Evolutionary conservation across 64 coral and sea anemone species (phyloP).

Genomic region (Pachyseris speciosa): DNA sequence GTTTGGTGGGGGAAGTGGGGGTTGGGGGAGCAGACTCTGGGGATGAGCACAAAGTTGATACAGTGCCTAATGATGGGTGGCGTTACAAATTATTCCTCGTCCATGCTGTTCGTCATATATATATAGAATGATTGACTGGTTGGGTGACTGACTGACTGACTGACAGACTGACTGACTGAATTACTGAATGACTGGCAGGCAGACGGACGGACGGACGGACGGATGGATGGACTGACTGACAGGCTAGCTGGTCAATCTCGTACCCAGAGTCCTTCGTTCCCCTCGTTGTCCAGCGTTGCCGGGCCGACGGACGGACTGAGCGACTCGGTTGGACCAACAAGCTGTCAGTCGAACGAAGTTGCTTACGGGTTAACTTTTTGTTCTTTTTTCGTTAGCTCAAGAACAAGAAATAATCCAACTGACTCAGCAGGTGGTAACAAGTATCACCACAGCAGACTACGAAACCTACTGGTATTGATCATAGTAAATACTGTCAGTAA

Average conservation of each 20-base stretch:
- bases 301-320: too few relatives aligned
- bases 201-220: neutral
- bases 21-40: slow-evolving; percentile 84
- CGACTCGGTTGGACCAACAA: too few relatives aligned
- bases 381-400: slow-evolving; percentile 42
- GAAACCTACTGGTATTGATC: slow-evolving; percentile 90
- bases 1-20: too few relatives aligned
- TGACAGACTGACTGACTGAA: too few relatives aligned
- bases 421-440: slow-evolving; percentile 95
- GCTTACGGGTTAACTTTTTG: neutral
- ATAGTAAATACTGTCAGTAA: neutral
- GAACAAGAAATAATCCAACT: slow-evolving; percentile 95
- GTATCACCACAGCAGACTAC: slow-evolving; percentile 93
- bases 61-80: slow-evolving; percentile 52
- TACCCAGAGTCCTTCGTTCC: too few relatives aligned
- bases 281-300: too few relatives aligned
- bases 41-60: slow-evolving; percentile 83
- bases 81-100: neutral
- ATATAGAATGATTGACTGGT: too few relatives aligned
- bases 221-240: neutral
- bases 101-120: neutral
- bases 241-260: too few relatives aligned
- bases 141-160: neutral
- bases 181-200: neutral
- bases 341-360: too few relatives aligned